Conservation (phyloP, 2,113 vertebrate species). For the Dolichallabes microphthalmus region DNA sequence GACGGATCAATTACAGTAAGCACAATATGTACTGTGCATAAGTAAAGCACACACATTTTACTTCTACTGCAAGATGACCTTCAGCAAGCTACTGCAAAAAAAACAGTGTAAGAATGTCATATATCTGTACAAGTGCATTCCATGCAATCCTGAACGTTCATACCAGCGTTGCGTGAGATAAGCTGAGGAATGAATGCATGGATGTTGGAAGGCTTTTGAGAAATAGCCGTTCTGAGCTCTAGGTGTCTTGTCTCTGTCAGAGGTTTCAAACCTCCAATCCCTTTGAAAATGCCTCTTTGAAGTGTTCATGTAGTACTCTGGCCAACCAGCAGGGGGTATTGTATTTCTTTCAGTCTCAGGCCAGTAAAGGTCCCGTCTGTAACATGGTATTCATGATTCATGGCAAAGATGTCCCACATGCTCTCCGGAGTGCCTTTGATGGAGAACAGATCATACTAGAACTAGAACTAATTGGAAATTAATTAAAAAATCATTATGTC, state of each 20-base stretch:
- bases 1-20: not conserved
- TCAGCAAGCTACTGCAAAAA: not conserved
- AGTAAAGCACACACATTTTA: not conserved
- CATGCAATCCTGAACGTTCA: not conserved
- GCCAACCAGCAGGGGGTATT: conserved; percentile 47
- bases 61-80: not conserved
- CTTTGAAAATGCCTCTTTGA: conserved; percentile 34
- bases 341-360: not conserved
- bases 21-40: not conserved
- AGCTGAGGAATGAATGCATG: not conserved
- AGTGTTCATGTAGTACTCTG: not conserved
- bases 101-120: not conserved
- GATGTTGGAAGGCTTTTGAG: conserved; percentile 18
- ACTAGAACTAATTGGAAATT: conserved; percentile 51
- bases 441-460: conserved; percentile 38
- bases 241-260: conserved; percentile 35
- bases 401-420: not conserved
- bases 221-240: not conserved
- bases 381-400: not conserved
- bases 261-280: conserved; percentile 27
- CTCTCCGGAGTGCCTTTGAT: conserved; percentile 16
- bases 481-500: not conserved
- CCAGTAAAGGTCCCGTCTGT: not conserved
- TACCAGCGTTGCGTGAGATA: not conserved
- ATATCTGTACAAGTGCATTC: not conserved